These are phyloP conservation scores for Apodemus agrarius DNA, from an alignment of 2,797 vertebrate genomes.

Conservation along the genomic window DNA sequence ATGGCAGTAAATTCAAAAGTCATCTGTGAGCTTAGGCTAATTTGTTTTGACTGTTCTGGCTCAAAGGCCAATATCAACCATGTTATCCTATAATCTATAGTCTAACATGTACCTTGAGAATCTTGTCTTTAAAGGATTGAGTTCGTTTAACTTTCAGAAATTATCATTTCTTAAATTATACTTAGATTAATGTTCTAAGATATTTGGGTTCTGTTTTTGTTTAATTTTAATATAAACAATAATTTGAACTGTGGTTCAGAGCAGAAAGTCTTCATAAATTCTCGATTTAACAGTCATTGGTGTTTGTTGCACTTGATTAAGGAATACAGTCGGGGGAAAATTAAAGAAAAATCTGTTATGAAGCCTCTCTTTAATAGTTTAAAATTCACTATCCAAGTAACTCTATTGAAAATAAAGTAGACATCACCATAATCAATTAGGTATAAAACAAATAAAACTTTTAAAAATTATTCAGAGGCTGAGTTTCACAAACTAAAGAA, in stretches of 20 bases:
- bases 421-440: neutral
- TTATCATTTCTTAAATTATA: neutral
- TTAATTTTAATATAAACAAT: neutral
- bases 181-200: neutral
- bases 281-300: neutral
- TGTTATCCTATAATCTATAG: neutral
- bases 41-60: neutral
- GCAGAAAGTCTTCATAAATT: neutral
- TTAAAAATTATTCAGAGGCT: neutral
- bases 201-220: neutral
- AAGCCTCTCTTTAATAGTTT: neutral
- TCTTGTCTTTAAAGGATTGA: neutral
- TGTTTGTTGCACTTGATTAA: neutral
- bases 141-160: neutral
- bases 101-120: neutral
- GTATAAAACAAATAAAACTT: neutral
- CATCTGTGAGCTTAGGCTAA: neutral
- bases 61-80: neutral
- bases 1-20: neutral
- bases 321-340: neutral
- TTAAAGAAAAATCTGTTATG: neutral
- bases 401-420: neutral
- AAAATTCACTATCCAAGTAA: neutral
- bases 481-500: neutral
- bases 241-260: neutral